Percentiles rank a stretch among this genome's conserved stretches.
These are phyloP conservation scores for Smittia aterrima DNA, from an alignment of 2,888 invertebrate species.

Conservation along the genomic window DNA sequence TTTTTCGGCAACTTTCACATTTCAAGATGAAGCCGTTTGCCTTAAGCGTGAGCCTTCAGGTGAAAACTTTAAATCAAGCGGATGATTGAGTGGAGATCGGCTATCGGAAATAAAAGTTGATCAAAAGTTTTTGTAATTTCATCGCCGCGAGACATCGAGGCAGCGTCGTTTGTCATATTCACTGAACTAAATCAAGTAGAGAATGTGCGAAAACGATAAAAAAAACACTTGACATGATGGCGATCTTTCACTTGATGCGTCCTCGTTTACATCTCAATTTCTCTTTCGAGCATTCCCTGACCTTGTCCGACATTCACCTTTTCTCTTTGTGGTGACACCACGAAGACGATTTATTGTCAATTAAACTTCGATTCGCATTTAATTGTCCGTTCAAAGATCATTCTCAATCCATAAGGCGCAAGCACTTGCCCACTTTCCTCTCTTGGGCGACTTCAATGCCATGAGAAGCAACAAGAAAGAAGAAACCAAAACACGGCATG, in stretches of 20 bases:
- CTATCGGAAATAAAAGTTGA: not conserved
- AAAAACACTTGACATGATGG: not conserved
- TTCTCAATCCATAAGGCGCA: not conserved
- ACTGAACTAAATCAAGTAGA: not conserved
- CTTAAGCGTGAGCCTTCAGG: not conserved
- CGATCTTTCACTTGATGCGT: not conserved
- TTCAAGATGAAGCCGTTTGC: not conserved
- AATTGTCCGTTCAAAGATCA: conserved; percentile 24
- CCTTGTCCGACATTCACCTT: conserved; percentile 33
- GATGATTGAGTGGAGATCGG: not conserved
- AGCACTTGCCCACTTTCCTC: conserved; percentile 23
- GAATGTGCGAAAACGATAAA: not conserved
- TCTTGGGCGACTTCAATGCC: conserved; percentile 31
- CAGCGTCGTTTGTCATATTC: not conserved
- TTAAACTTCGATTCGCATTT: not conserved
- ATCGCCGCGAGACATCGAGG: not conserved
- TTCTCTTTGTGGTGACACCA: not conserved
- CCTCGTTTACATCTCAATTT: conserved; percentile 2
- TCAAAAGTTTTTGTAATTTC: not conserved
- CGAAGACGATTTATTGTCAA: not conserved
- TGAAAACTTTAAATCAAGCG: not conserved
- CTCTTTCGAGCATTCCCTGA: conserved; percentile 9
- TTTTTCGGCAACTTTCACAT: conserved; percentile 35
- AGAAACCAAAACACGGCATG: not conserved
- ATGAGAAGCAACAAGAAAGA: conserved; percentile 15